Evolutionary conservation across 2,113 vertebrate genomes (phyloP).

Genomic region (Trinectes maculatus): DNA sequence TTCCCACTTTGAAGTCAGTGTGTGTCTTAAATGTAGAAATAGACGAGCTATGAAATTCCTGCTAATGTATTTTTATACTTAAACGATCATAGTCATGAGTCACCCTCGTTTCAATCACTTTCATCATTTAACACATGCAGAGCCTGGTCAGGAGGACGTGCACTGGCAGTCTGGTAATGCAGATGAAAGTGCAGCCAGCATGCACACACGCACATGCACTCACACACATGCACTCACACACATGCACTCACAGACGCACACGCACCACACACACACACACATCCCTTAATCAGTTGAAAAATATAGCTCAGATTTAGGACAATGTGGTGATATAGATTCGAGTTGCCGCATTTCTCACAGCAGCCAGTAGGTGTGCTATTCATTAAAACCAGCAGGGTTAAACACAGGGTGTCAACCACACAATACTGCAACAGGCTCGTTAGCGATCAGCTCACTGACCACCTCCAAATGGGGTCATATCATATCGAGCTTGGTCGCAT

Average conservation of each 20-base stretch:
- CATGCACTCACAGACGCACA: too few relatives aligned
- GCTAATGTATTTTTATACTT: neutral
- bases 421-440: conserved; percentile 18
- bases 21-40: conserved; percentile 10
- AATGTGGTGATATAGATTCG: neutral
- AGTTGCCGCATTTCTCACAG: conserved; percentile 1
- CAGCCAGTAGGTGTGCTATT: neutral
- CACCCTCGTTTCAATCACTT: neutral
- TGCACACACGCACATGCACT: too few relatives aligned
- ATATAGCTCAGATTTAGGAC: neutral
- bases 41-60: neutral
- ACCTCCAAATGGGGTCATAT: conserved; percentile 25
- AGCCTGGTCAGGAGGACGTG: neutral
- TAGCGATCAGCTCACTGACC: neutral
- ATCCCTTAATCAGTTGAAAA: too few relatives aligned
- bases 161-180: neutral
- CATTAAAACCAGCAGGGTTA: conserved; percentile 14
- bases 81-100: neutral
- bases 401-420: conserved; percentile 4
- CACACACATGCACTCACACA: too few relatives aligned
- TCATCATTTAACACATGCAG: neutral
- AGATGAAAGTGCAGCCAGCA: neutral
- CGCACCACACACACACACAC: too few relatives aligned
- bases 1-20: neutral
- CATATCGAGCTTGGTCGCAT: neutral